Base-by-base conservation (phyloP, 2,888 invertebrate genomes). In the Enchytraeus crypticus region DNA sequence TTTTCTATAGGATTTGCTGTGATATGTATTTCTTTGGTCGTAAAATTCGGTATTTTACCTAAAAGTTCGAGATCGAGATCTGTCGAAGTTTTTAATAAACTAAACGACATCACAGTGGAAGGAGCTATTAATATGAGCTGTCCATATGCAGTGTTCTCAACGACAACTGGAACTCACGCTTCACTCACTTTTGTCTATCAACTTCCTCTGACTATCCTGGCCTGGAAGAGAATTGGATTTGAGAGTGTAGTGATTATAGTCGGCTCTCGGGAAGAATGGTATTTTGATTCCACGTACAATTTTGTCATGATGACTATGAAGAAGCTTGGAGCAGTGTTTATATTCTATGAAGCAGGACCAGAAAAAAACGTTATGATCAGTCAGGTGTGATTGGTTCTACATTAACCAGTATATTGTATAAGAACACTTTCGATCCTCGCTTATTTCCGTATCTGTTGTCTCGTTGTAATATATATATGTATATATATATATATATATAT, bases 61-160 rank as follows among this genome's bases (percentile, higher is more conserved):
- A n/a, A n/a, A n/a, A n/a, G n/a, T n/a, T n/a, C n/a, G n/a, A n/a
- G n/a, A n/a, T n/a, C n/a, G n/a, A n/a, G n/a, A n/a, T n/a, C n/a
- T n/a, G n/a, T n/a, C 53, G 27, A 51, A 2, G 27, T 21, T 30
- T 8, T 32, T 26, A 33, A 51, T 18, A 2, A n/a, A 51, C n/a
- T 21, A 21, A 51, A 32, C 5, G 53, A 51, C 18, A 30, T 8
- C 18, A 0, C 27, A 26, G 33, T 51, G 53, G 53, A 51, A 8
- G 53, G 53, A 1, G 53, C 33, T 3, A 21, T 55, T 21, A 38
- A 34, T 2, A n/a, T 55, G 3, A 27, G 43, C 26, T 18, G 23
- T 14, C 59, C 33, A 49, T 63, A 63, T 38, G 63, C 60, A 27
- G 60, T 63, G 26, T 63, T 61, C 45, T 60, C 63, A 14, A 54